phyloP scores from a whole-genome alignment of 2,888 invertebrate species.

The Aphidoletes aphidimyza region DNA sequence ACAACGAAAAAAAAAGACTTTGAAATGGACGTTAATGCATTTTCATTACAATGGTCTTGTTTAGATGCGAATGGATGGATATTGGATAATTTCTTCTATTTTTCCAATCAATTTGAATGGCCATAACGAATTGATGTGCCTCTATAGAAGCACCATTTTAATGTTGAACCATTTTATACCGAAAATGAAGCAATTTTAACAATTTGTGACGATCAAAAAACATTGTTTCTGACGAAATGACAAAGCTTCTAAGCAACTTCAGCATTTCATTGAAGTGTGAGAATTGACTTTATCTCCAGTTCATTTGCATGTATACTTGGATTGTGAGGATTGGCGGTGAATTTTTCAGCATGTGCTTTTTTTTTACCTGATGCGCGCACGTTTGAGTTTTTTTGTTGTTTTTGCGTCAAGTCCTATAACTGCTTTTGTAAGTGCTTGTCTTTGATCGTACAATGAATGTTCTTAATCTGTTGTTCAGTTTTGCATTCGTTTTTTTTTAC shows the following conservation, averaged over 20 bases:
- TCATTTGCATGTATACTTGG: conserved; percentile 2
- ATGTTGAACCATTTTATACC: neutral
- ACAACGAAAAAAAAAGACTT: neutral
- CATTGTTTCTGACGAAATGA: neutral
- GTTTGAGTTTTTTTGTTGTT: neutral
- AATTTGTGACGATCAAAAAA: neutral
- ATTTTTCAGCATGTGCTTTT: neutral
- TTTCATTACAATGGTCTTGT: neutral
- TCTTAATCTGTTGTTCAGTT: neutral
- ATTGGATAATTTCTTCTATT: conserved; percentile 16
- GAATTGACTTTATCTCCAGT: conserved; percentile 47
- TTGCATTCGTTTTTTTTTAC: neutral
- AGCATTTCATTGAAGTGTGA: conserved; percentile 48
- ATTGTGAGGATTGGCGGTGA: conserved; percentile 5
- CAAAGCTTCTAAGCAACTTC: conserved; percentile 17
- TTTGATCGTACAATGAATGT: conserved; percentile 48
- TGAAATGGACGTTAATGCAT: neutral
- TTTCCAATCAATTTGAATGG: conserved; percentile 51
- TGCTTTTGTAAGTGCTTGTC: conserved; percentile 34
- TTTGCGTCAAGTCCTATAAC: conserved; percentile 35
- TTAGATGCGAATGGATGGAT: neutral
- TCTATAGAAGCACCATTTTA: neutral
- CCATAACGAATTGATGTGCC: neutral
- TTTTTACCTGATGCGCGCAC: neutral
- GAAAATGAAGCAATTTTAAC: conserved; percentile 21